phyloP scores from a whole-genome alignment of 1,140 invertebrate genomes.

The Pseudomyrmex flavicornis region DNA sequence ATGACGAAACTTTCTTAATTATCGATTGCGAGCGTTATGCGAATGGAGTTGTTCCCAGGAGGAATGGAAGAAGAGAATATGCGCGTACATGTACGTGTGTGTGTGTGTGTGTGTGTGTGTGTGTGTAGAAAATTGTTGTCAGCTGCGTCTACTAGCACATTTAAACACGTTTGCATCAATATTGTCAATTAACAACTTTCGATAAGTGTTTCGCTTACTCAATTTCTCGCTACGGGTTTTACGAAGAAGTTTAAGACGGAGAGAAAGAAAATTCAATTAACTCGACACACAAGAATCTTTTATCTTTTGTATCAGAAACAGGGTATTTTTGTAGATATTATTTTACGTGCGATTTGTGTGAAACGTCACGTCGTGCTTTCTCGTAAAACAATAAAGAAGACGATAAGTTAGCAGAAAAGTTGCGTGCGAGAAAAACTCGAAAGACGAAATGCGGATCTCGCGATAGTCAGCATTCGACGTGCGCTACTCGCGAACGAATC shows the following conservation, averaged over 20 bases:
- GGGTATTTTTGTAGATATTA: no score
- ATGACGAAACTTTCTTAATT: conserved; percentile 68
- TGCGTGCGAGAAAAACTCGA: background rate
- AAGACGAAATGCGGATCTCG: conserved; percentile 43
- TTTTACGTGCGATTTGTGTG: no score
- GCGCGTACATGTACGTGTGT: no score
- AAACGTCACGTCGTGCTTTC: background rate
- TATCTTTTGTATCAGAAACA: no score
- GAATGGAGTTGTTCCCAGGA: background rate
- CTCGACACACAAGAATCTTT: background rate
- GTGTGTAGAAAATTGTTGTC: conserved; percentile 5
- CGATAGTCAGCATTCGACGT: conserved; percentile 64
- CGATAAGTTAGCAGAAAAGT: background rate
- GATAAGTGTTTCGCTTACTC: background rate
- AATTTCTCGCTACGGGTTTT: background rate
- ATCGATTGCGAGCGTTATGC: conserved; percentile 31
- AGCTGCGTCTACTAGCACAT: background rate
- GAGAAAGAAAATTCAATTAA: background rate
- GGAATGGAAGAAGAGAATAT: background rate
- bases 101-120: no score
- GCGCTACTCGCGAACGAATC: conserved; percentile 62
- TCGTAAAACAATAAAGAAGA: background rate
- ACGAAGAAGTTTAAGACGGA: background rate
- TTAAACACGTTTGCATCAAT: conserved; percentile 3
- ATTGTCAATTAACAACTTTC: background rate